Conservation (phyloP, 1,140 invertebrate species). For the Sitodiplosis mosellana region DNA sequence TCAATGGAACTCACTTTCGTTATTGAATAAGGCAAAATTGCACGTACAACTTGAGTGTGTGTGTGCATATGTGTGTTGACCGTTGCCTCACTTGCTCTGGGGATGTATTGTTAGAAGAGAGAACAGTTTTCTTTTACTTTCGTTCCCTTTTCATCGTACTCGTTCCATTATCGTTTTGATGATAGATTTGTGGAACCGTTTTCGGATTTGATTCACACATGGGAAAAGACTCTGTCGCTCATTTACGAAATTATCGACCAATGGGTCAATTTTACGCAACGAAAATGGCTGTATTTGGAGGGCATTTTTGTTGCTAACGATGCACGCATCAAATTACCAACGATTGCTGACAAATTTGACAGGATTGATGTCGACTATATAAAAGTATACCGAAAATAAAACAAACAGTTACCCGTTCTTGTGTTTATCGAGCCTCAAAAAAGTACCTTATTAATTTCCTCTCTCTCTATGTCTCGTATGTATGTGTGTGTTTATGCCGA, state of each 20-base stretch:
- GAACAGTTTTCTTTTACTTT: too few relatives aligned
- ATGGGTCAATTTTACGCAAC: slow-evolving; percentile 58
- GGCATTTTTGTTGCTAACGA: slow-evolving; percentile 79
- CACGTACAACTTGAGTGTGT: too few relatives aligned
- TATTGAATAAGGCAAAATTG: too few relatives aligned
- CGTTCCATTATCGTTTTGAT: slow-evolving; percentile 3
- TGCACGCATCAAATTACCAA: slow-evolving; percentile 63
- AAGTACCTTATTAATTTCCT: too few relatives aligned
- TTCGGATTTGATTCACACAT: slow-evolving; percentile 54
- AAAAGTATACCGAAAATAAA: slow-evolving; percentile 27
- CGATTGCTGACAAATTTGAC: slow-evolving; percentile 77
- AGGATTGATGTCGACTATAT: slow-evolving; percentile 64
- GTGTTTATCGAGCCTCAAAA: neutral
- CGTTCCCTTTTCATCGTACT: too few relatives aligned
- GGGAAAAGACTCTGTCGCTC: slow-evolving; percentile 61
- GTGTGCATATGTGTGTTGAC: too few relatives aligned
- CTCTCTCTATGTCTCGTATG: neutral
- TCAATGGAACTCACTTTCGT: too few relatives aligned
- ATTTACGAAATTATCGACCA: slow-evolving; percentile 72
- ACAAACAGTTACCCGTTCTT: neutral
- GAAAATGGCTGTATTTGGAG: slow-evolving; percentile 80
- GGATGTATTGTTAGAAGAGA: too few relatives aligned
- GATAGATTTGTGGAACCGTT: slow-evolving; percentile 74
- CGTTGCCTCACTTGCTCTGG: too few relatives aligned
- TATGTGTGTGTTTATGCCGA: too few relatives aligned